phyloP scores from a whole-genome alignment of 2,888 invertebrate genomes.

The Lasioglossum lativentre region DNA sequence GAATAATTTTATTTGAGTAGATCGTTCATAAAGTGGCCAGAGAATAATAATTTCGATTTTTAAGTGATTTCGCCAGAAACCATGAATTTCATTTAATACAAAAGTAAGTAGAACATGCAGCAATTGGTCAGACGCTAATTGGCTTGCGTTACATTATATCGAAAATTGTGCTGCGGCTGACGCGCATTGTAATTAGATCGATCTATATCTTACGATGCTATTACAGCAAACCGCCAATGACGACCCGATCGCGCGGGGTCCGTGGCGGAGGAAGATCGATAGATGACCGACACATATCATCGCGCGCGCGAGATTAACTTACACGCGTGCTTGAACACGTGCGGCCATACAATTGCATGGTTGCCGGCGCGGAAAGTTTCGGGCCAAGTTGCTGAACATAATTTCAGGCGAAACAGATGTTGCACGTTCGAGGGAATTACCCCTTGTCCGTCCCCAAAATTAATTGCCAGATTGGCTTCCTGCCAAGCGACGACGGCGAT shows the following conservation, averaged over 20 bases:
- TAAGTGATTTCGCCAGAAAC: neutral
- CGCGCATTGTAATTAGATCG: neutral
- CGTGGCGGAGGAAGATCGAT: neutral
- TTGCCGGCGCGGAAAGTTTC: slow-evolving; percentile 34
- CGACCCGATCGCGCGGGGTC: neutral
- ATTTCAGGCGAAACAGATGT: slow-evolving; percentile 64
- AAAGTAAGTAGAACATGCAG: neutral
- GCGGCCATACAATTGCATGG: slow-evolving; percentile 25
- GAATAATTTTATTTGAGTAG: neutral
- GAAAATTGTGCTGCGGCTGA: neutral
- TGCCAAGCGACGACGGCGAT: slow-evolving; percentile 31
- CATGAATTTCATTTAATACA: neutral
- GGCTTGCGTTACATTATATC: neutral
- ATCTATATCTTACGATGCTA: slow-evolving; percentile 11
- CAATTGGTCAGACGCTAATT: neutral
- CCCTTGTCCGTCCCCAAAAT: slow-evolving; percentile 55
- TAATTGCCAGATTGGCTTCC: slow-evolving; percentile 56
- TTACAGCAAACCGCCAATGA: neutral
- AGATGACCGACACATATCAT: slow-evolving; percentile 29
- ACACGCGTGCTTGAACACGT: slow-evolving; percentile 24
- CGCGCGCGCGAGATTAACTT: slow-evolving; percentile 1
- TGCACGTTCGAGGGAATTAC: slow-evolving; percentile 51
- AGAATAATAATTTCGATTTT: neutral
- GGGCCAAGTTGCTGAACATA: slow-evolving; percentile 47
- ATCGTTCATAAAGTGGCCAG: neutral